A percentile compares a stretch with the other conserved stretches of the same genome.
Evolutionary conservation across 1,140 invertebrate genomes (phyloP).

Genomic region (Drosophila lowei): DNA sequence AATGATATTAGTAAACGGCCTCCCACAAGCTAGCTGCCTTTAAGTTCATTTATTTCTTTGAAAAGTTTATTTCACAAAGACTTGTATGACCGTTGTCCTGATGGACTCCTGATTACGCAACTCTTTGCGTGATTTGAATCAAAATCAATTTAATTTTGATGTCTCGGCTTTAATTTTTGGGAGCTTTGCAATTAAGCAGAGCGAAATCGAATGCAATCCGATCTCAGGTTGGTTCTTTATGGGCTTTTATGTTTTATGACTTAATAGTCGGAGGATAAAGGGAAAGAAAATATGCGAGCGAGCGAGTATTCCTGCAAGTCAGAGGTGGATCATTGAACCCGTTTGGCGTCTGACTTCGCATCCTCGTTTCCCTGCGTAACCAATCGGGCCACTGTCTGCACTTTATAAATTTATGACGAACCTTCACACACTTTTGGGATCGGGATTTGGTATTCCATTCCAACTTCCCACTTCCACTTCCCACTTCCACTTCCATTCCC

Average conservation of each 20-base stretch:
- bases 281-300: neutral
- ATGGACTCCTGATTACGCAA: constrained; percentile 16
- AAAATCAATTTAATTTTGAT: constrained; percentile 40
- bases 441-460: constrained; percentile 18
- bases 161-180: constrained; percentile 19
- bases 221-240: constrained; percentile 48
- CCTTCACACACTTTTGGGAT: constrained; percentile 58
- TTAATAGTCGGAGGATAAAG: constrained; percentile 29
- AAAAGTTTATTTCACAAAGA: too few relatives aligned
- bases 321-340: constrained; percentile 33
- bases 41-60: too few relatives aligned
- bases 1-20: too few relatives aligned
- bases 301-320: constrained; percentile 26
- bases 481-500: neutral
- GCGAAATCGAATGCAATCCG: constrained; percentile 27
- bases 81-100: too few relatives aligned
- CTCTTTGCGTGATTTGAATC: constrained; percentile 28
- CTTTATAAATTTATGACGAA: constrained; percentile 74
- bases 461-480: neutral
- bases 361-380: neutral
- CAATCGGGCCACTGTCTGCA: constrained; percentile 52
- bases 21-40: too few relatives aligned
- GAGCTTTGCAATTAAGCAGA: constrained; percentile 28
- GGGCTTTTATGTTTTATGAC: constrained; percentile 46
- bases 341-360: constrained; percentile 10